phyloP scores from a whole-genome alignment of 2,888 invertebrate genomes.

The Synanthedon tipuliformis region DNA sequence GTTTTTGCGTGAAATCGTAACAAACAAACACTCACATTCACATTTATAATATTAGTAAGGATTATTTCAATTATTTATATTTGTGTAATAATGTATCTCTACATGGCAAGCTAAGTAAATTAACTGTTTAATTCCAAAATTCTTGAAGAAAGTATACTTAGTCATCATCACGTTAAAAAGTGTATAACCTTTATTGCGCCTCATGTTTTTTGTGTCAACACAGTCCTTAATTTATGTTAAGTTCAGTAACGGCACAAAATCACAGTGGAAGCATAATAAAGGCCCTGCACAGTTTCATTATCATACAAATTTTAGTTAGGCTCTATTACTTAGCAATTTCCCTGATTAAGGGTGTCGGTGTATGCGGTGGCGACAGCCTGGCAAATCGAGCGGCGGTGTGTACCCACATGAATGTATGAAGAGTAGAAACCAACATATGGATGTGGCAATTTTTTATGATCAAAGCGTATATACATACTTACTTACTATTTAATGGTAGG shows the following conservation, averaged over 20 bases:
- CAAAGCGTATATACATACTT: too few relatives aligned
- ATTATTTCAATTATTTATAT: too few relatives aligned
- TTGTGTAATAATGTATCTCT: too few relatives aligned
- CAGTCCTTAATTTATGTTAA: constrained; percentile 5
- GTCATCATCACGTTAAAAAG: not conserved
- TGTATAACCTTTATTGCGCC: not conserved
- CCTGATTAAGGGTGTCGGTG: constrained; percentile 46
- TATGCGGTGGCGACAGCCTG: constrained; percentile 44
- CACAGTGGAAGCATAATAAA: constrained; percentile 21
- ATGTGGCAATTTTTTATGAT: too few relatives aligned
- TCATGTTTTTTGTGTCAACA: not conserved
- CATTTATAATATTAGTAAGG: too few relatives aligned
- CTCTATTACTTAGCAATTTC: constrained; percentile 54
- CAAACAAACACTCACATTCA: too few relatives aligned
- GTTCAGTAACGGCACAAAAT: constrained; percentile 17
- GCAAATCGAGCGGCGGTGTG: constrained; percentile 50
- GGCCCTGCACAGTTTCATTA: constrained; percentile 33
- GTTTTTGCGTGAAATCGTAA: too few relatives aligned
- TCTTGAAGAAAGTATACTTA: too few relatives aligned
- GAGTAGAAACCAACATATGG: not conserved
- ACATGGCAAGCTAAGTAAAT: too few relatives aligned
- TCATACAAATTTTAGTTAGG: constrained; percentile 46
- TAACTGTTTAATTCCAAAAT: too few relatives aligned
- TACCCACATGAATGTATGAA: constrained; percentile 38
- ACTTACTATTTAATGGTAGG: too few relatives aligned